phyloP scores from a whole-genome alignment of 2,113 vertebrate genomes.

The Albula glossodonta region DNA sequence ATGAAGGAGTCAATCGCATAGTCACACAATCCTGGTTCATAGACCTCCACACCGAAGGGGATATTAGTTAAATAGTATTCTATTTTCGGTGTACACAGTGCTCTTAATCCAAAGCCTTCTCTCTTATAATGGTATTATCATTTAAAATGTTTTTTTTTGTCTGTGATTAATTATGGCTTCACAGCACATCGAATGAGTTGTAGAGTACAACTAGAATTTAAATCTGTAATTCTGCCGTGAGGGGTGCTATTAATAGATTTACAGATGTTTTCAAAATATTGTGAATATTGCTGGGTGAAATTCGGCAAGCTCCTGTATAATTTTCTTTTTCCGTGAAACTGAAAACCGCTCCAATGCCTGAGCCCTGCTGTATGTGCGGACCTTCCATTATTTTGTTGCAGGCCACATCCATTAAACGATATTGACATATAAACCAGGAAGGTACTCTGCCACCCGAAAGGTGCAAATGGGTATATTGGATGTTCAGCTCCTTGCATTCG shows the following conservation, averaged over 20 bases:
- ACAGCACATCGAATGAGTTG: background rate
- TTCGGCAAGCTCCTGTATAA: background rate
- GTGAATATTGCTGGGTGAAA: background rate
- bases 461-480: slow-evolving; percentile 21
- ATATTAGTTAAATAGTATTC: background rate
- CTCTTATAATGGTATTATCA: background rate
- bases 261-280: background rate
- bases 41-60: background rate
- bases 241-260: slow-evolving; percentile 9
- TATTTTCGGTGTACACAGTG: background rate
- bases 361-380: background rate
- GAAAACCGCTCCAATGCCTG: background rate
- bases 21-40: background rate
- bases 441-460: background rate
- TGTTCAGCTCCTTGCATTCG: slow-evolving; percentile 2
- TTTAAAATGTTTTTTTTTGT: background rate
- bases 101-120: background rate
- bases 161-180: background rate
- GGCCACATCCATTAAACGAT: slow-evolving; percentile 12
- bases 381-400: slow-evolving; percentile 4
- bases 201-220: background rate
- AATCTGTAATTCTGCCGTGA: background rate
- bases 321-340: background rate
- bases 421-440: slow-evolving; percentile 15
- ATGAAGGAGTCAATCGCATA: background rate